Percentiles rank a stretch among this genome's conserved stretches.
Conservation (phyloP, 2,113 vertebrate species). For the Spea bombifrons region DNA sequence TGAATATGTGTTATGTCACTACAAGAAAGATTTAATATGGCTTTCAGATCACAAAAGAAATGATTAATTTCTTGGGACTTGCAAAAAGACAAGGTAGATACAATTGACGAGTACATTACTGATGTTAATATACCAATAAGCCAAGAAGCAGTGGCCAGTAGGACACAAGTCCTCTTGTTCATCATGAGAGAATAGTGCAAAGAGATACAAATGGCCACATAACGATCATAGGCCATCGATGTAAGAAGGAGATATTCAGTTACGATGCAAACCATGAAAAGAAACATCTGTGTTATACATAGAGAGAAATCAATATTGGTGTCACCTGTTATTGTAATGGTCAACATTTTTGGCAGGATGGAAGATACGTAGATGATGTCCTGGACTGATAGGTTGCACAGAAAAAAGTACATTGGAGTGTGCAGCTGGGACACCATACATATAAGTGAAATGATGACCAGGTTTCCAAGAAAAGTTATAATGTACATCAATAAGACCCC, state of each 20-base stretch:
- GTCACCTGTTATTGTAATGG: not conserved
- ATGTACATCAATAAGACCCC: conserved; percentile 1
- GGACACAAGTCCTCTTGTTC: not conserved
- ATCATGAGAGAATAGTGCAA: conserved; percentile 3
- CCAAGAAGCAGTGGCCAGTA: not conserved
- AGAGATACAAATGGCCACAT: conserved; percentile 16
- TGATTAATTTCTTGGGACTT: conserved; percentile 3
- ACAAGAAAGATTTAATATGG: not conserved
- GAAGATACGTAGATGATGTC: conserved; percentile 14
- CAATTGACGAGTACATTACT: not conserved
- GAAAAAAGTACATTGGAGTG: conserved; percentile 37
- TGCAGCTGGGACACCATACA: not conserved
- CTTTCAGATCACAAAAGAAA: conserved; percentile 16
- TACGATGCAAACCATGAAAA: not conserved
- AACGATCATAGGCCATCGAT: conserved; percentile 25
- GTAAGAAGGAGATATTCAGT: conserved; percentile 7
- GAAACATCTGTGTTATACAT: conserved; percentile 15
- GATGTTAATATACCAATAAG: not conserved
- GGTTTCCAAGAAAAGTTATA: conserved; percentile 11
- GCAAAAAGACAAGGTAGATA: conserved; percentile 3
- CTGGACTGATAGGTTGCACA: conserved; percentile 8
- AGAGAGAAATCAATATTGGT: not conserved
- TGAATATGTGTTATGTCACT: not conserved
- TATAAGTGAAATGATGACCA: conserved; percentile 6
- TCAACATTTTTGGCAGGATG: conserved; percentile 16